Evolutionary conservation across 2,113 vertebrate species (phyloP), one percentile per base, ranked within the genome.

Genomic region (Sapayoa aenigma): DNA sequence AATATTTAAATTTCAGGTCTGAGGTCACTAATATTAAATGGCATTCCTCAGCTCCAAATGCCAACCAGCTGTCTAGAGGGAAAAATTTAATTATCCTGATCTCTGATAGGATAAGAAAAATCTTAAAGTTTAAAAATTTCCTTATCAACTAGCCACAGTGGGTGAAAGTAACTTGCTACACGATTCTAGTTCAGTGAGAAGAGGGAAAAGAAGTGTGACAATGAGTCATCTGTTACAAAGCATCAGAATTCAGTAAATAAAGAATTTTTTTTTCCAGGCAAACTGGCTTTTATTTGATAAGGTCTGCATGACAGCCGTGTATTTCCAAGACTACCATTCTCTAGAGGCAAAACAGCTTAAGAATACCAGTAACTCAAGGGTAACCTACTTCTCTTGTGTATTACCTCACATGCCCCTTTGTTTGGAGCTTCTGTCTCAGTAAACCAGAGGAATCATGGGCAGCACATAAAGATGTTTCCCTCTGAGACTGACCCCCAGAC

Each of bases 211-310:
- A 76, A 74, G 31, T 58, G 85, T 92, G 94, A 96, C 83, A 87
- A 71, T 96, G 93, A 96, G 79, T 97, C 92, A 96, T 75, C 68
- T 27, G 28, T 44, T 93, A 81, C 56, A 82, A 94, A 95, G 76
- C 73, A 78, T 15, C 21, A 92, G 60, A 90, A 95, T 89, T 90
- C 90, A 94, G 94, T 90, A 96, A 96, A 97, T 92, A 94, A 86
- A 86, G 33, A 21, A 5, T 25, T 62, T 76, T 35, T 65, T 24
- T 25, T 33, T 56, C 2, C 14, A 78, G 55, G 47, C 76, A 93
- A 88, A 90, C 47, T 42, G 72, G 22, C 73, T 97, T 96, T 96
- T 82, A 80, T 89, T 88, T 78, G 56, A 67, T 75, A 41, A 90
- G 39, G 52, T 93, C 58, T 94, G 14, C 49, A 50, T 2, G 41